These are phyloP conservation scores for Tokudaia tokunoshimensis DNA, from an alignment of 2,797 vertebrate species.

Conservation along the genomic window DNA sequence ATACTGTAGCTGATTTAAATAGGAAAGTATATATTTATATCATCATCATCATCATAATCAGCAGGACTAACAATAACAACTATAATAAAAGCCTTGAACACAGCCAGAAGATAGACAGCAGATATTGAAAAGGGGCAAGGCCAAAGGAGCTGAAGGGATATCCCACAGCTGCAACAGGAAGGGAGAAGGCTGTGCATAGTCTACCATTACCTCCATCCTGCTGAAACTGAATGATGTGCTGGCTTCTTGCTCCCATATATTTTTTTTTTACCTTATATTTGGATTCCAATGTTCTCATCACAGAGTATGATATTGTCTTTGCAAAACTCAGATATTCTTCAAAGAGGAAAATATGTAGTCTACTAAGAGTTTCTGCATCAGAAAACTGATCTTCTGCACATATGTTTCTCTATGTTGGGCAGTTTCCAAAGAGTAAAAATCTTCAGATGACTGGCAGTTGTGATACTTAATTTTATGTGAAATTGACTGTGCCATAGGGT, in stretches of 20 bases:
- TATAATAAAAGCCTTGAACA: not conserved
- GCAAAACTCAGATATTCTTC: not conserved
- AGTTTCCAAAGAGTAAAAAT: not conserved
- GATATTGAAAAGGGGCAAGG: not conserved
- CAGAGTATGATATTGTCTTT: not conserved
- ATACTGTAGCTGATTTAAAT: not conserved
- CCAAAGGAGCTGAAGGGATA: not conserved
- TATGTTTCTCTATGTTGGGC: not conserved
- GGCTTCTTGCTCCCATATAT: not conserved
- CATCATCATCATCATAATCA: not conserved
- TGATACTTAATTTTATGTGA: not conserved
- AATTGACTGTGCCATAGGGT: not conserved
- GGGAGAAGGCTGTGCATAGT: no score
- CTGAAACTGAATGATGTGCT: not conserved
- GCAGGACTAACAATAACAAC: not conserved
- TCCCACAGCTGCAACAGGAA: fast-evolving
- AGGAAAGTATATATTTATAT: not conserved
- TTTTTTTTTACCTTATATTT: not conserved
- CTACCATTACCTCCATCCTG: fast-evolving
- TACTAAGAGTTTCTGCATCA: not conserved
- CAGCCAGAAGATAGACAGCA: not conserved
- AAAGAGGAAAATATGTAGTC: not conserved
- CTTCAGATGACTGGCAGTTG: not conserved
- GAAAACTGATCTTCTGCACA: not conserved
- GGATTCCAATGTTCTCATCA: not conserved